Conservation (phyloP, 2,113 vertebrate species). For the Festucalex cinctus region DNA sequence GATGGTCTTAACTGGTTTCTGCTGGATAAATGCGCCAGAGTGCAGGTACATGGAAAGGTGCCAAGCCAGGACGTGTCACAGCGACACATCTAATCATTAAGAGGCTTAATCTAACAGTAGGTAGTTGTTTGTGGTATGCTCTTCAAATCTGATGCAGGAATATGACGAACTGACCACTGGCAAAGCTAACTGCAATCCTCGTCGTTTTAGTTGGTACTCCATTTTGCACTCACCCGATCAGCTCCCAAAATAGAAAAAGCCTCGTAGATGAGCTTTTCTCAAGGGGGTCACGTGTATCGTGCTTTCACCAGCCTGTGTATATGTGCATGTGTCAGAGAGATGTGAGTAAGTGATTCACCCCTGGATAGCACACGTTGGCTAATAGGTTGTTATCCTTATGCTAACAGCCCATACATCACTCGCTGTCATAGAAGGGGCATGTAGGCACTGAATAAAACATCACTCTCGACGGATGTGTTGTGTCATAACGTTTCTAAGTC, state of each 20-base stretch:
- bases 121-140: not conserved
- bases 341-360: conserved; percentile 25
- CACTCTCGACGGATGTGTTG: conserved; percentile 6
- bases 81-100: too few relatives aligned
- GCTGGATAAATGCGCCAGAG: too few relatives aligned
- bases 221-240: conserved; percentile 18
- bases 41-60: too few relatives aligned
- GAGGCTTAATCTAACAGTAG: too few relatives aligned
- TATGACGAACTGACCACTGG: not conserved
- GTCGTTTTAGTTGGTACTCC: not conserved
- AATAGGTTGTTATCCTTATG: conserved; percentile 24
- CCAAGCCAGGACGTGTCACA: too few relatives aligned
- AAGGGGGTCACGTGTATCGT: conserved; percentile 4
- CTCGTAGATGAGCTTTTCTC: conserved; percentile 42
- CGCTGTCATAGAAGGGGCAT: conserved; percentile 10
- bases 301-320: conserved; percentile 29
- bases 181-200: not conserved
- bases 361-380: conserved; percentile 25
- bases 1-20: too few relatives aligned
- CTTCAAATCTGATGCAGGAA: not conserved
- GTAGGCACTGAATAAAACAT: conserved; percentile 47
- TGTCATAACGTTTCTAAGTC: conserved; percentile 6
- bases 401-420: conserved; percentile 30
- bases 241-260: conserved; percentile 46
- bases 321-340: conserved; percentile 1